A percentile compares a stretch with the other conserved stretches of the same genome.
phyloP scores from a whole-genome alignment of 2,113 vertebrate species.

The Jacana jacana region DNA sequence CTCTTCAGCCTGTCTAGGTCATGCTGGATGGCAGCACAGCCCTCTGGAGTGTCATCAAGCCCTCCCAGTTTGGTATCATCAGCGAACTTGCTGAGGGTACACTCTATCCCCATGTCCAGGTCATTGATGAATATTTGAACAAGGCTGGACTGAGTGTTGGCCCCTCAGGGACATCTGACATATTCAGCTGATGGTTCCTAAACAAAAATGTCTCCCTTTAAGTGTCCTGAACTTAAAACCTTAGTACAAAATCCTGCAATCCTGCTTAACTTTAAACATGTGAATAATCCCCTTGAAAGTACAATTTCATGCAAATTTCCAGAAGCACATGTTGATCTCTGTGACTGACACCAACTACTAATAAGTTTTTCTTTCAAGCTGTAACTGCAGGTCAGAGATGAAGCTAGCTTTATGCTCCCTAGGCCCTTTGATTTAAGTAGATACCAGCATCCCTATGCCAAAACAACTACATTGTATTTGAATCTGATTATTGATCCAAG shows the following conservation, averaged over 20 bases:
- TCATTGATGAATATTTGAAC: too few relatives aligned
- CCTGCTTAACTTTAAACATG: background rate
- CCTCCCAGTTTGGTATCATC: too few relatives aligned
- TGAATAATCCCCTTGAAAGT: background rate
- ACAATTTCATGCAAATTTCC: background rate
- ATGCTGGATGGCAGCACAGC: too few relatives aligned
- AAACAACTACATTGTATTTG: background rate
- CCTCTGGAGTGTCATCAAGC: too few relatives aligned
- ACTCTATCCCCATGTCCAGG: too few relatives aligned
- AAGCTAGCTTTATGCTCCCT: background rate
- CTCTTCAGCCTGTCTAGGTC: too few relatives aligned
- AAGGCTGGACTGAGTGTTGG: too few relatives aligned
- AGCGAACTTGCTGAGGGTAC: too few relatives aligned
- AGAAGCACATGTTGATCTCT: background rate
- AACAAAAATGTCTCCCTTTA: background rate
- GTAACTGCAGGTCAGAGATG: background rate
- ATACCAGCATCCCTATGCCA: background rate
- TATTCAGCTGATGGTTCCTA: background rate
- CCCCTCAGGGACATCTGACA: too few relatives aligned
- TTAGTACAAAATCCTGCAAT: background rate
- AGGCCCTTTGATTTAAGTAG: background rate
- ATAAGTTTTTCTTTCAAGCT: background rate
- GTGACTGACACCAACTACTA: background rate
- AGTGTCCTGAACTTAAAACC: background rate
- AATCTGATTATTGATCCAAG: background rate